These are phyloP conservation scores for Uromys caudimaculatus DNA, from an alignment of 2,797 vertebrate species.

Conservation along the genomic window DNA sequence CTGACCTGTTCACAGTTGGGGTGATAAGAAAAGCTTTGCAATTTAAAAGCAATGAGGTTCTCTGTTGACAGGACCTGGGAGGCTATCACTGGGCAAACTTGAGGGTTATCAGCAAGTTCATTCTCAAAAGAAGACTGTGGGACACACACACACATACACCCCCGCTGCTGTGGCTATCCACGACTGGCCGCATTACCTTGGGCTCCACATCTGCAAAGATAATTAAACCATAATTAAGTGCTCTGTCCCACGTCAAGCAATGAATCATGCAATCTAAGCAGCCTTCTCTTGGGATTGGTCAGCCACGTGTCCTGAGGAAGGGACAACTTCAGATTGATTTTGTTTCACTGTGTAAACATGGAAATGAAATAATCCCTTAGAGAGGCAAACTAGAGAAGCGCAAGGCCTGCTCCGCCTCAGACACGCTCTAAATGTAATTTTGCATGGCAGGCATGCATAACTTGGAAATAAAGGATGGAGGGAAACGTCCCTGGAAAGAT, in stretches of 20 bases:
- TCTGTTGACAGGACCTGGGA: not conserved
- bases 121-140: constrained; percentile 50
- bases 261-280: constrained; percentile 63
- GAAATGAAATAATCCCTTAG: constrained; percentile 79
- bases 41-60: constrained; percentile 69
- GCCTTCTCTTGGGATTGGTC: constrained; percentile 58
- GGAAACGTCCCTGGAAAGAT: not conserved
- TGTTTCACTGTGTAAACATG: constrained; percentile 77
- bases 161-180: constrained; percentile 4
- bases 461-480: not conserved
- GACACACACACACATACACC: too few species aligned
- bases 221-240: constrained; percentile 84
- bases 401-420: not conserved
- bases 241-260: constrained; percentile 58
- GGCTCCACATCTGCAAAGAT: constrained; percentile 61
- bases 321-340: constrained; percentile 79
- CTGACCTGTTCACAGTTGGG: not conserved
- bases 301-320: constrained; percentile 38
- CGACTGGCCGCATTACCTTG: not conserved
- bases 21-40: constrained; percentile 41
- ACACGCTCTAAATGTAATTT: constrained; percentile 27
- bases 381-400: constrained; percentile 71
- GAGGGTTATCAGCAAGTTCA: constrained; percentile 53
- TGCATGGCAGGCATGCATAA: not conserved
- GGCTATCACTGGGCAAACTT: not conserved